phyloP scores from a whole-genome alignment of 2,888 invertebrate genomes.

The Caenorhabditis imperialis region DNA sequence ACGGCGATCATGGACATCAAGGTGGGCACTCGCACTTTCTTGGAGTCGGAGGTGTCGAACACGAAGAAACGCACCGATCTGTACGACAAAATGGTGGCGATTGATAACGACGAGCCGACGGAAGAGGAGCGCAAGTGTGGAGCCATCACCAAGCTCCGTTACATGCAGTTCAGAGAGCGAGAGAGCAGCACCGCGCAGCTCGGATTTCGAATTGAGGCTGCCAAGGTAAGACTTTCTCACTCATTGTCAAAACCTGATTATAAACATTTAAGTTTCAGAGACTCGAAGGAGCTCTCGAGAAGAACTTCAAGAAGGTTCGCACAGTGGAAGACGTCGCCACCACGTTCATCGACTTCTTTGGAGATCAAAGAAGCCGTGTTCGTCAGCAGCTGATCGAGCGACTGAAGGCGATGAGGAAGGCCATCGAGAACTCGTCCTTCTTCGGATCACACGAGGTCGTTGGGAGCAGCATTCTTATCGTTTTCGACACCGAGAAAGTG shows the following conservation, averaged over 20 bases:
- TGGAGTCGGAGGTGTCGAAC: constrained; percentile 94
- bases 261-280: constrained; percentile 47
- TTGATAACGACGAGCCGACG: constrained; percentile 90
- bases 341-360: constrained; percentile 71
- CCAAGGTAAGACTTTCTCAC: constrained; percentile 84
- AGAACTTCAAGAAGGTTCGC: constrained; percentile 90
- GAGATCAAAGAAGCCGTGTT: constrained; percentile 77
- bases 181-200: constrained; percentile 92
- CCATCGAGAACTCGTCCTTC: constrained; percentile 89
- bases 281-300: constrained; percentile 79
- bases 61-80: constrained; percentile 88
- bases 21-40: constrained; percentile 92
- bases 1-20: constrained; percentile 98
- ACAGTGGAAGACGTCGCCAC: constrained; percentile 83
- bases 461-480: constrained; percentile 92
- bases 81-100: constrained; percentile 94
- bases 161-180: constrained; percentile 94
- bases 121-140: constrained; percentile 85
- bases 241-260: not conserved
- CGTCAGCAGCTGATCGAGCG: constrained; percentile 85
- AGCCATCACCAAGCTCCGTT: constrained; percentile 90
- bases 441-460: constrained; percentile 92
- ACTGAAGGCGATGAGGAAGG: constrained; percentile 85
- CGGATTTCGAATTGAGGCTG: constrained; percentile 95
- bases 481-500: constrained; percentile 89